Percentiles rank a stretch among this genome's conserved stretches.
These are phyloP conservation scores for Diachasma alloeum DNA, from an alignment of 1,140 invertebrate genomes.

Conservation along the genomic window DNA sequence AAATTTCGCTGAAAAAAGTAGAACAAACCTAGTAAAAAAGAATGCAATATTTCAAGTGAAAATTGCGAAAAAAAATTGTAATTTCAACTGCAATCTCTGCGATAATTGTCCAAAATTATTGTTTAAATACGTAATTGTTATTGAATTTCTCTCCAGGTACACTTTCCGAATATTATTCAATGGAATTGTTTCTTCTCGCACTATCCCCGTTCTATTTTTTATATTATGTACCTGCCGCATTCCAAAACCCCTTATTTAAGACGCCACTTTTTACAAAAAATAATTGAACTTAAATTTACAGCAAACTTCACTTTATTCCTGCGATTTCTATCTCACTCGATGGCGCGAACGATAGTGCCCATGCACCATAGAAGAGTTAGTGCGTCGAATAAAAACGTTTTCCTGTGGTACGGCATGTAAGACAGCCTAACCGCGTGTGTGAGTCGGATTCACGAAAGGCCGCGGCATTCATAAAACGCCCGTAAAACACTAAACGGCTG, in stretches of 20 bases:
- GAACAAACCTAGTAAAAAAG: too few relatives aligned
- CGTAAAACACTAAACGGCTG: conserved; percentile 67
- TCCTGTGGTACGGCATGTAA: background rate
- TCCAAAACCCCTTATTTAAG: background rate
- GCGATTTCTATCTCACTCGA: background rate
- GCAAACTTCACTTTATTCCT: background rate
- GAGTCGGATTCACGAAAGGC: conserved; percentile 20
- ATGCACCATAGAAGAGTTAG: background rate
- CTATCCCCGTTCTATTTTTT: background rate
- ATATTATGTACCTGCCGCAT: background rate
- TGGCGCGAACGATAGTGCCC: background rate
- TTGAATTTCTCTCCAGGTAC: too few relatives aligned
- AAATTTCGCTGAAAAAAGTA: too few relatives aligned
- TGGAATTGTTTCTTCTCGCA: too few relatives aligned
- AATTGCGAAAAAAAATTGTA: too few relatives aligned
- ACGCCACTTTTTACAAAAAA: background rate
- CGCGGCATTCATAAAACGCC: conserved; percentile 63
- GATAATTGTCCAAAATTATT: too few relatives aligned
- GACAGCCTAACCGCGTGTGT: background rate
- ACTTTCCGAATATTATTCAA: too few relatives aligned
- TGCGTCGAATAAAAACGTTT: background rate
- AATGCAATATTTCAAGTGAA: too few relatives aligned
- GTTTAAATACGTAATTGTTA: too few relatives aligned
- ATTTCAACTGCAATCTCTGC: too few relatives aligned
- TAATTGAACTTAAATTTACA: conserved; percentile 10